phyloP scores from a whole-genome alignment of 2,888 invertebrate genomes.

The Andrena bicolor region DNA sequence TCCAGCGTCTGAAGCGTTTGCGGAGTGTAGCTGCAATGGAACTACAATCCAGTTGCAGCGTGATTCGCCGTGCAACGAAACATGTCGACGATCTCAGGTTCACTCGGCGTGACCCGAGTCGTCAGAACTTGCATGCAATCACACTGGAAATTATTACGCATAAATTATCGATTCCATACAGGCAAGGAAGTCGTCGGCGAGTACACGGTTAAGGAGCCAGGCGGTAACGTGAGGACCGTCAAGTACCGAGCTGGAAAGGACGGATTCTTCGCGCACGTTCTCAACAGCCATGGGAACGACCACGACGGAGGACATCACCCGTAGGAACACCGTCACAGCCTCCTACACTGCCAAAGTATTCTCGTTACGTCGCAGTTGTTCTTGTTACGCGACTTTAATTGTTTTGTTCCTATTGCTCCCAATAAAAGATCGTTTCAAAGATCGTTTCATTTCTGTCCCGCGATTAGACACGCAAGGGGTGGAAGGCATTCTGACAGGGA shows the following conservation, averaged over 20 bases:
- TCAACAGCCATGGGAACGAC: slow-evolving; percentile 80
- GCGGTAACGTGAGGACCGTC: slow-evolving; percentile 88
- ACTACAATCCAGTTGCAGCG: too few species aligned
- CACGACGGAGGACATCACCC: slow-evolving; percentile 47
- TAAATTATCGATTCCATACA: slow-evolving; percentile 26
- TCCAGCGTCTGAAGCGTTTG: too few species aligned
- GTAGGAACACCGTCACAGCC: neutral
- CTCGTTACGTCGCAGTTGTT: slow-evolving; percentile 34
- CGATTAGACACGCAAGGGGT: too few species aligned
- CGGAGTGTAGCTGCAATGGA: too few species aligned
- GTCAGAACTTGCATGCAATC: neutral
- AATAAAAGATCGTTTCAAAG: slow-evolving; percentile 14
- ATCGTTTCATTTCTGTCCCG: too few species aligned
- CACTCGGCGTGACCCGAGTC: too few species aligned
- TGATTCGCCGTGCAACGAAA: too few species aligned
- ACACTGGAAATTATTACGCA: neutral
- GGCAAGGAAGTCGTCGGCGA: slow-evolving; percentile 91
- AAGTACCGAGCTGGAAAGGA: slow-evolving; percentile 88
- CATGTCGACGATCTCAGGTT: too few species aligned
- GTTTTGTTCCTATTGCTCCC: slow-evolving; percentile 17
- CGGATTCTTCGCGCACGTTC: slow-evolving; percentile 87
- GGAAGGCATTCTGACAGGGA: too few species aligned
- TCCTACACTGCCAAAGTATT: slow-evolving; percentile 39
- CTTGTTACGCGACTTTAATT: slow-evolving; percentile 37
- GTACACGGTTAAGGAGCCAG: slow-evolving; percentile 88